phyloP scores from a whole-genome alignment of 2,797 vertebrate genomes.

The Tamandua tetradactyla region DNA sequence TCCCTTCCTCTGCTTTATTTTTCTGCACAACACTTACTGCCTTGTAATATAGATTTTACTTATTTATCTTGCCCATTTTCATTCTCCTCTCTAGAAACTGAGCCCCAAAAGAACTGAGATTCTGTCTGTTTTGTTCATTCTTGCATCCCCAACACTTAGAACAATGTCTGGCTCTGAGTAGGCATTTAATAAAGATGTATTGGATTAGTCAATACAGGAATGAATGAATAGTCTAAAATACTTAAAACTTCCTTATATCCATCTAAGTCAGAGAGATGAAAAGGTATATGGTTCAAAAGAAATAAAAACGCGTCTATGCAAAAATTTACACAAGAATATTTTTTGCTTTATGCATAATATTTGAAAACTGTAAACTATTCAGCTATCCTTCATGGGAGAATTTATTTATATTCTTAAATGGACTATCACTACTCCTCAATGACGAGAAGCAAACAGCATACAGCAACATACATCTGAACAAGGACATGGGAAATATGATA shows the following conservation, averaged over 20 bases:
- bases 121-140: background rate
- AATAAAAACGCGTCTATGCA: background rate
- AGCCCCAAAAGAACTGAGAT: background rate
- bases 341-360: background rate
- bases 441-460: too few relatives aligned
- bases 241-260: background rate
- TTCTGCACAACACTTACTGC: background rate
- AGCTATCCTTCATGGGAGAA: background rate
- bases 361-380: background rate
- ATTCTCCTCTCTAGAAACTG: background rate
- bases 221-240: background rate
- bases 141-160: background rate
- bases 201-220: background rate
- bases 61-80: background rate
- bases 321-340: background rate
- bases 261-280: background rate
- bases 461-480: background rate
- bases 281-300: background rate
- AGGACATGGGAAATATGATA: background rate
- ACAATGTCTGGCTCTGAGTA: background rate
- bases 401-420: background rate
- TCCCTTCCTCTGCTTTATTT: background rate
- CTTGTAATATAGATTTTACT: background rate
- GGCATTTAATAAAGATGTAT: background rate
- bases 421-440: background rate